A percentile compares a stretch with the other conserved stretches of the same genome.
These are phyloP conservation scores for Zaprionus lachaisei DNA, from an alignment of 1,140 invertebrate genomes.

Conservation along the genomic window DNA sequence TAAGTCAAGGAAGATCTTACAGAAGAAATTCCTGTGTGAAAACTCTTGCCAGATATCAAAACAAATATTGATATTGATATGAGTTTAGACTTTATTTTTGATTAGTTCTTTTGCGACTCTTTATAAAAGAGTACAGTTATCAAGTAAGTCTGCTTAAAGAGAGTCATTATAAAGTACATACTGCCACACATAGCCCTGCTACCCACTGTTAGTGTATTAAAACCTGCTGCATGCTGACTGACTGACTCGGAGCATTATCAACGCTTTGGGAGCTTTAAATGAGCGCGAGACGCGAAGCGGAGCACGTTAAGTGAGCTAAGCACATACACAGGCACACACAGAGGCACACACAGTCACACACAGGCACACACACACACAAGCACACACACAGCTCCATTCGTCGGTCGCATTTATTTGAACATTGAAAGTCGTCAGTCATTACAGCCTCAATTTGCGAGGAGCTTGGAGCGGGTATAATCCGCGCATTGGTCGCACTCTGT, in stretches of 20 bases:
- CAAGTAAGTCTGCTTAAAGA: too few relatives aligned
- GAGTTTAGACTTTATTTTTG: too few relatives aligned
- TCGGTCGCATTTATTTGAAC: constrained; percentile 80
- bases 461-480: constrained; percentile 32
- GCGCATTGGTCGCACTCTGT: constrained; percentile 69
- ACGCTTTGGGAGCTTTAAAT: constrained; percentile 79
- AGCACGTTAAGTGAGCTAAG: constrained; percentile 65
- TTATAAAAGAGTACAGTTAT: too few relatives aligned
- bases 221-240: constrained; percentile 67
- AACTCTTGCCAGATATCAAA: too few relatives aligned
- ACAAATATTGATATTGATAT: too few relatives aligned
- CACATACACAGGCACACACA: constrained; percentile 41
- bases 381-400: constrained; percentile 26
- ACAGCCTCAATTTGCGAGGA: constrained; percentile 68
- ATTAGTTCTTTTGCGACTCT: too few relatives aligned
- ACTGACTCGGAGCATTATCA: constrained; percentile 71
- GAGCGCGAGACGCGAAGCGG: constrained; percentile 65
- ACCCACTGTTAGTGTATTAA: constrained; percentile 45
- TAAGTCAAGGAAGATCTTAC: too few relatives aligned
- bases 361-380: constrained; percentile 17
- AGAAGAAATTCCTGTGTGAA: too few relatives aligned
- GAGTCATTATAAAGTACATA: background rate
- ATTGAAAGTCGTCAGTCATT: constrained; percentile 80
- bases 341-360: constrained; percentile 3
- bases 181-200: background rate